Percentiles rank a stretch among this genome's conserved stretches.
Evolutionary conservation across 1,140 invertebrate species (phyloP).

Genomic region (Cyclargus thomasi): DNA sequence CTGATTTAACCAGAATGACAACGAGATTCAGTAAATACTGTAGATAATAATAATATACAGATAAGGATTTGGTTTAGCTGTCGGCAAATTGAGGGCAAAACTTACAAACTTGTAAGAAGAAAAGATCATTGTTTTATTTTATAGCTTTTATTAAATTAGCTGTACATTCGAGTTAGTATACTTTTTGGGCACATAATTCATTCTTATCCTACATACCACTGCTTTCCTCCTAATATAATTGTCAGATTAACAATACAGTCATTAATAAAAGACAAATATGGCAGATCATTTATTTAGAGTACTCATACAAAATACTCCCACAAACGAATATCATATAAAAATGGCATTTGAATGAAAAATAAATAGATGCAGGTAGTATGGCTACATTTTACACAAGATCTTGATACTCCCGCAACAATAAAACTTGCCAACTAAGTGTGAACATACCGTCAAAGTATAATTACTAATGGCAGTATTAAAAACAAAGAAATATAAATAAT

Average conservation of each 20-base stretch:
- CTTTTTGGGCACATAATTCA: conserved; percentile 75
- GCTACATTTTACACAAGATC: conserved; percentile 67
- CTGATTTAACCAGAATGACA: not conserved
- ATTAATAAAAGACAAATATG: conserved; percentile 74
- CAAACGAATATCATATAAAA: conserved; percentile 68
- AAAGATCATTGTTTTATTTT: conserved; percentile 42
- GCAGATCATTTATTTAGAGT: conserved; percentile 73
- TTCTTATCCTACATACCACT: conserved; percentile 69
- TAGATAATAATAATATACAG: too few relatives aligned
- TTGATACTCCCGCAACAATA: conserved; percentile 64
- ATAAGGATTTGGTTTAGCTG: not conserved
- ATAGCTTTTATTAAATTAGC: conserved; percentile 75
- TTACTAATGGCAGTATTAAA: conserved; percentile 70
- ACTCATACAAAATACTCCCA: conserved; percentile 67
- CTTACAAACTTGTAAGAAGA: conserved; percentile 18
- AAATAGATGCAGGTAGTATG: conserved; percentile 73
- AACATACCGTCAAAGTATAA: conserved; percentile 49
- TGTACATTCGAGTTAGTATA: conserved; percentile 77
- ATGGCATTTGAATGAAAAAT: conserved; percentile 54
- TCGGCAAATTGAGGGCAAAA: not conserved
- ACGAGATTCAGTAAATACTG: not conserved
- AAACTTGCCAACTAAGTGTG: conserved; percentile 43
- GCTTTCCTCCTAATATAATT: conserved; percentile 56
- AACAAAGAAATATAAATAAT: conserved; percentile 69
- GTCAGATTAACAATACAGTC: conserved; percentile 67